phyloP scores from a whole-genome alignment of 1,140 invertebrate genomes.

The Idris sp. region DNA sequence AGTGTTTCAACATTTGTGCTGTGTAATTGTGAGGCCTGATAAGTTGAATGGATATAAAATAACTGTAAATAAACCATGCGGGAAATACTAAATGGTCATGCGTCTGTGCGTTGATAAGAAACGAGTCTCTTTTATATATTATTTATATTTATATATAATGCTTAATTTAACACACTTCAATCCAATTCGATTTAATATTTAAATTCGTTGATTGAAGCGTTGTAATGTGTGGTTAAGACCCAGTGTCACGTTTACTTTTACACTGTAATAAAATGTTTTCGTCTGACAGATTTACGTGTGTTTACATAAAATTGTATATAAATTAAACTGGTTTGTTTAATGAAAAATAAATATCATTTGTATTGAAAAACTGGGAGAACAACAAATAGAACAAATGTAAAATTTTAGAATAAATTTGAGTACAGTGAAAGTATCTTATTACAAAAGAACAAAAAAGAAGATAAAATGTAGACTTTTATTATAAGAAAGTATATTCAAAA shows the following conservation, averaged over 20 bases:
- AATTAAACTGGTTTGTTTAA: not conserved
- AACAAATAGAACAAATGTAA: too few relatives aligned
- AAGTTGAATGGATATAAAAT: conserved; percentile 46
- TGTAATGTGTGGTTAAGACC: conserved; percentile 23
- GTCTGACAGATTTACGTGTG: conserved; percentile 9
- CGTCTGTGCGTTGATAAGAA: conserved; percentile 49
- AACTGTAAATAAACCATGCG: conserved; percentile 55
- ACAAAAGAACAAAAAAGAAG: too few relatives aligned
- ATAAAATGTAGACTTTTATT: too few relatives aligned
- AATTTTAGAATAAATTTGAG: too few relatives aligned
- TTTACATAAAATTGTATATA: conserved; percentile 1
- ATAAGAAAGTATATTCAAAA: too few relatives aligned
- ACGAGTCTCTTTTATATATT: conserved; percentile 43
- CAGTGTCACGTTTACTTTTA: conserved; percentile 26
- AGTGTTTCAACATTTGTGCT: conserved; percentile 32
- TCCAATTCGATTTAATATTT: conserved; percentile 37
- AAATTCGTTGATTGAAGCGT: conserved; percentile 17
- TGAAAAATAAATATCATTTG: conserved; percentile 10
- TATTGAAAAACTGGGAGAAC: not conserved
- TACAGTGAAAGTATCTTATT: too few relatives aligned
- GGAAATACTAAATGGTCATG: conserved; percentile 37
- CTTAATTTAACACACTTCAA: conserved; percentile 44
- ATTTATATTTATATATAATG: conserved; percentile 42
- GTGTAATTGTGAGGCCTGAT: conserved; percentile 39
- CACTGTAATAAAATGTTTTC: conserved; percentile 12